Evolutionary conservation across 2,888 invertebrate species (phyloP), one percentile per base, ranked within the genome.

Genomic region (Fabriciana adippe): DNA sequence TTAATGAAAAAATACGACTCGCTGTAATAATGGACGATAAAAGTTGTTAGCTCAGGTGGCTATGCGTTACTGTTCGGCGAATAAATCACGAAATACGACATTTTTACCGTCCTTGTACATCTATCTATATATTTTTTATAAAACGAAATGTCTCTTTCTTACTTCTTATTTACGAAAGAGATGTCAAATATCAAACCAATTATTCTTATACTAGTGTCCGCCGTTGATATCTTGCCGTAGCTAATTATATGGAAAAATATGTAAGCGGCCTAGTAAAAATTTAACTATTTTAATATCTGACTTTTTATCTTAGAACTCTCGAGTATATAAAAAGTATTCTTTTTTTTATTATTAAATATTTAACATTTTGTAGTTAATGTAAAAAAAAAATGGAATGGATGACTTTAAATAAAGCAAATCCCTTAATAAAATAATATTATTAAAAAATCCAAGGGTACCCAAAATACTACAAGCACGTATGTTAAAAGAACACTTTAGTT

Each of bases 31-130:
- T 71, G 70, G 74, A 55, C 71, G 66, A 74, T 74, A 74, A 74
- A 74, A 71, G 69, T 71, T 73, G 72, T 73, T 75, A 79, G 78
- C 75, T 78, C 81, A 82, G 81, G 81, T 83, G 81, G 78, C 67
- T 66, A 65, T 64, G 73, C 74, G 73, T 78, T 80, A 78, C 75
- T 73, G 72, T 75, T 69, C 71, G 67, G 73, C 64, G 74, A 66
- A 81, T 86, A 82, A 84, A 84, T 85, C 82, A 81, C 72, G 75
- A 72, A 72, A 73, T 65, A 76, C 74, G 77, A 76, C 79, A 74
- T 61, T 76, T 72, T 78, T 74, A 75, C 69, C 72, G 72, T 75
- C 72, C 68, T 73, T 67, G 64, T 64, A 68, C 45, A 64, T 68
- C 66, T 26, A 64, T 68, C 66, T 26, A 16, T 51, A 51, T 18